A percentile compares a stretch with the other conserved stretches of the same genome.
phyloP scores from a whole-genome alignment of 2,888 invertebrate species.

The Leptinotarsa tumamoca region DNA sequence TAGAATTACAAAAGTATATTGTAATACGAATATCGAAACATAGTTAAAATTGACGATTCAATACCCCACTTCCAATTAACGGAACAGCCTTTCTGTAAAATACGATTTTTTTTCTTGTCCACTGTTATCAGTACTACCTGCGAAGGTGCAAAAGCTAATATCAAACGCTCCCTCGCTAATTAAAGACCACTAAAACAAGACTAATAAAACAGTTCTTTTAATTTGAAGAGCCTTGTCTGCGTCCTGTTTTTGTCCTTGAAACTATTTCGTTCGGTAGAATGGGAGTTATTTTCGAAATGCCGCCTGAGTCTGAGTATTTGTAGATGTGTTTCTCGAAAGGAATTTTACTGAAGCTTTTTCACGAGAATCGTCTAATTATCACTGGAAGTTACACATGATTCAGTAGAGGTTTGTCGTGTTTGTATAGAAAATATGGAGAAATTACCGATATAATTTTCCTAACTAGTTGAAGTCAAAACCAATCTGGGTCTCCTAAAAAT shows the following conservation, averaged over 20 bases:
- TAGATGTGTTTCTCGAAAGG: slow-evolving; percentile 35
- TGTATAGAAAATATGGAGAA: too few species aligned
- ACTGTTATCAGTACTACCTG: background rate
- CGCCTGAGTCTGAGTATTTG: slow-evolving; percentile 41
- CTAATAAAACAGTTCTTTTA: slow-evolving; percentile 40
- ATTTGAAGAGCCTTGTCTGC: slow-evolving; percentile 44
- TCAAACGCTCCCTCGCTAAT: slow-evolving; percentile 39
- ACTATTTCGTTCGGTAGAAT: slow-evolving; percentile 40
- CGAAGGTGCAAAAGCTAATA: slow-evolving; percentile 37
- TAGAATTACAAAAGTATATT: too few species aligned
- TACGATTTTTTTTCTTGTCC: background rate
- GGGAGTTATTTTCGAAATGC: slow-evolving; percentile 47
- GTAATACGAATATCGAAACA: too few species aligned
- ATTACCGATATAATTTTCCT: too few species aligned
- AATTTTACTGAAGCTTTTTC: background rate
- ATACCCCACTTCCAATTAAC: background rate
- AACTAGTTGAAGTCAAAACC: too few species aligned
- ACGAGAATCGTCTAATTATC: background rate
- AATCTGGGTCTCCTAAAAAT: too few species aligned
- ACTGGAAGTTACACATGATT: background rate
- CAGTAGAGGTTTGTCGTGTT: too few species aligned
- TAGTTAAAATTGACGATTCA: too few species aligned
- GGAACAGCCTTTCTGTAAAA: background rate
- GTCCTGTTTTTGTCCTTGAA: slow-evolving; percentile 29
- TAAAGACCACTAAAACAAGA: slow-evolving; percentile 42